Percentiles rank a stretch among this genome's conserved stretches.
Conservation (phyloP, 1,140 invertebrate genomes). For the Tetraneura akinire region DNA sequence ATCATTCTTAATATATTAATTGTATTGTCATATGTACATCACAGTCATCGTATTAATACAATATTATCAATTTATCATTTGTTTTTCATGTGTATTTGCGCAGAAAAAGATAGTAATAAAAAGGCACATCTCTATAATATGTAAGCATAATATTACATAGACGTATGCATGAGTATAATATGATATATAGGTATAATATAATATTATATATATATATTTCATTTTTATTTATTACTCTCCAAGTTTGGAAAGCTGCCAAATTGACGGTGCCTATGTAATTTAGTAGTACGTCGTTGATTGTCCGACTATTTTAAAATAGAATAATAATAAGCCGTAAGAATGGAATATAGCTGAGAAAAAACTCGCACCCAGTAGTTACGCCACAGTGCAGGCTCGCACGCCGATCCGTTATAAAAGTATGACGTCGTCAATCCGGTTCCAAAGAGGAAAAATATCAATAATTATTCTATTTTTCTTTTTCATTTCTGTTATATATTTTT, state of each 20-base stretch:
- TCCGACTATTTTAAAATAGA: constrained; percentile 44
- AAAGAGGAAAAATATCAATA: constrained; percentile 25
- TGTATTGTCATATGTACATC: too few species aligned
- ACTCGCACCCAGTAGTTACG: constrained; percentile 17
- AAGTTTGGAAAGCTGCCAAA: constrained; percentile 45
- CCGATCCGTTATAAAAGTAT: constrained; percentile 25
- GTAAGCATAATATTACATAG: neutral
- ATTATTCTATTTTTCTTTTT: constrained; percentile 18
- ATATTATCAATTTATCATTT: neutral
- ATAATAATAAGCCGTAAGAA: constrained; percentile 5
- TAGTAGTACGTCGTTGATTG: constrained; percentile 37
- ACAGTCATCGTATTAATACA: neutral
- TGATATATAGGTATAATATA: too few species aligned
- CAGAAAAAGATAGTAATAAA: neutral
- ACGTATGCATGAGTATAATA: neutral
- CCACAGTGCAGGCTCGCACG: neutral
- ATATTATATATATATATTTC: neutral
- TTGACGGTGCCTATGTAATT: constrained; percentile 36
- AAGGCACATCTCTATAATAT: neutral
- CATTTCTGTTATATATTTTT: neutral
- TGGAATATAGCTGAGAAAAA: neutral
- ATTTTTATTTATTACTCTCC: neutral
- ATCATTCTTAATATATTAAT: neutral
- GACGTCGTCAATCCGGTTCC: constrained; percentile 39
- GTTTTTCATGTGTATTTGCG: neutral